Base-by-base conservation (phyloP, 2,888 invertebrate species). In the Protophormia terraenovae region DNA sequence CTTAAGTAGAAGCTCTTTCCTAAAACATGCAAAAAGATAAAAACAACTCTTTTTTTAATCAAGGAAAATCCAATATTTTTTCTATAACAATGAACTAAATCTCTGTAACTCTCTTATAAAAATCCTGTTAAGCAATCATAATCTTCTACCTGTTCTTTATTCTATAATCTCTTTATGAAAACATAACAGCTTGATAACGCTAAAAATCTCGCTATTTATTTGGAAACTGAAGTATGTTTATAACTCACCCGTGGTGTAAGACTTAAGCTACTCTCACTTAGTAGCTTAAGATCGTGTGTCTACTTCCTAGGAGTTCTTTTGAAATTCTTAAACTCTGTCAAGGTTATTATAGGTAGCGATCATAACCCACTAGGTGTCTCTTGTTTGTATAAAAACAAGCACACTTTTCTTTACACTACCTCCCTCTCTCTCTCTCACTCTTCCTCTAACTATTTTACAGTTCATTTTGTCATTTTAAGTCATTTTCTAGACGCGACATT, bases 401-500 rank as follows among this genome's bases (percentile, higher is more conserved):
- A 67, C 73, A 19, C 60, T 35, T 73, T 78, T 60, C 14, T n/a
- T n/a, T n/a, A n/a, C n/a, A n/a, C n/a, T n/a, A n/a, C n/a, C n/a
- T n/a, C n/a, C n/a, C n/a, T n/a, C n/a, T n/a, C n/a, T n/a, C n/a
- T n/a, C n/a, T n/a, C n/a, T n/a, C n/a, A n/a, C n/a, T n/a, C n/a
- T n/a, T n/a, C n/a, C n/a, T n/a, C n/a, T 22, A 7, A 22, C 4
- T 53, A 6, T 38, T 12, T 12, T 2, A 3, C 12, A n/a, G n/a
- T 14, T 38, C 38, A 3, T 10, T 8, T 66, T 71, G 32, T 29
- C 24, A 5, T 27, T n/a, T 3, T 8, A 69, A 67, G 64, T 75
- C 38, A 75, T 82, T 76, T 79, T 6, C 16, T 22, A 29, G 69
- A 66, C 66, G 75, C 75, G 69, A 79, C 69, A 76, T 50, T 71